These are phyloP conservation scores for Dichetophora obliterata DNA, from an alignment of 2,888 invertebrate species.

Conservation along the genomic window DNA sequence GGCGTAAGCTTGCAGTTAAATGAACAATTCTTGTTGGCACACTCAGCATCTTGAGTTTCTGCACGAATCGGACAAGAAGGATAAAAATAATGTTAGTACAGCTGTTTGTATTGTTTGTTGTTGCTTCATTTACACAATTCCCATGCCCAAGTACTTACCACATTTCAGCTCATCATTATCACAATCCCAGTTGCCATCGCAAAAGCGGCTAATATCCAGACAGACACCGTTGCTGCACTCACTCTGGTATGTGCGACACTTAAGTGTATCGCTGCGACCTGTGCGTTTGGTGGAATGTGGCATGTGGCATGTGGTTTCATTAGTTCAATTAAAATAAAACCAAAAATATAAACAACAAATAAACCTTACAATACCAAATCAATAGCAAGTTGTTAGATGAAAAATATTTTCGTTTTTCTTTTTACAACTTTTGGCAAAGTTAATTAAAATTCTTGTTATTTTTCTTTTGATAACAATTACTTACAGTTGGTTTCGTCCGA, in stretches of 20 bases:
- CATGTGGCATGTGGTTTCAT: too few relatives aligned
- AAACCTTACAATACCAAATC: neutral
- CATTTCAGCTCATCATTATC: constrained; percentile 68
- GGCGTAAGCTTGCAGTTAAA: constrained; percentile 80
- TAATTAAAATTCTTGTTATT: neutral
- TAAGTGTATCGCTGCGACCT: constrained; percentile 74
- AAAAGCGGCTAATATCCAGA: constrained; percentile 68
- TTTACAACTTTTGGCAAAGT: neutral
- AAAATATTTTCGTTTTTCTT: constrained; percentile 1
- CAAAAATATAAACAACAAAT: too few relatives aligned
- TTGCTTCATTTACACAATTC: neutral
- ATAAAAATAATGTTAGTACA: neutral
- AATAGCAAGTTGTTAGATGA: too few relatives aligned
- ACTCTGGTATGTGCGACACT: constrained; percentile 78
- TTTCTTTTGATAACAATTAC: constrained; percentile 42
- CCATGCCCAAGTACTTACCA: constrained; percentile 57
- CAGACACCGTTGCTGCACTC: constrained; percentile 73
- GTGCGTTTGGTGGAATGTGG: constrained; percentile 1
- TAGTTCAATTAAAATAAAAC: neutral
- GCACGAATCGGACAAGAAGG: constrained; percentile 9
- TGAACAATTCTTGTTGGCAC: constrained; percentile 73
- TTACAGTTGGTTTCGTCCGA: constrained; percentile 84
- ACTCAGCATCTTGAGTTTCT: constrained; percentile 69
- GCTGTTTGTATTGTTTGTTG: neutral
- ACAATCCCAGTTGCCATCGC: constrained; percentile 68